Evolutionary conservation across 2,113 vertebrate genomes (phyloP).

Genomic region (Campylorhamphus procurvoides): DNA sequence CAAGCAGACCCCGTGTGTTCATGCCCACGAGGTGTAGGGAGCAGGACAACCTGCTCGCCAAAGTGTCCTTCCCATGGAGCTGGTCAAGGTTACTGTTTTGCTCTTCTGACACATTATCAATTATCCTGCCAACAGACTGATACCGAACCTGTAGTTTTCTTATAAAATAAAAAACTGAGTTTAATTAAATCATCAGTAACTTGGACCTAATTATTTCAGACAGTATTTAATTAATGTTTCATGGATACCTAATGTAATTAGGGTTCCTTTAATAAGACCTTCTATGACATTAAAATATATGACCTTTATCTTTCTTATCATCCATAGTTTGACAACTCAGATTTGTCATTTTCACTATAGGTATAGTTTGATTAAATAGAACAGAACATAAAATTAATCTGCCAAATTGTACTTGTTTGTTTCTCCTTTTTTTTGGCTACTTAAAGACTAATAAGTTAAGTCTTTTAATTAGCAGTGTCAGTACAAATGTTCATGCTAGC

Average conservation of each 20-base stretch:
- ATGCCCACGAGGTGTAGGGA: neutral
- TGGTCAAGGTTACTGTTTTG: constrained; percentile 89
- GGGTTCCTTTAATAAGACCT: constrained; percentile 94
- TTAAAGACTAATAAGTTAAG: constrained; percentile 86
- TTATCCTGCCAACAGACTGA: constrained; percentile 87
- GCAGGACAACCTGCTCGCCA: neutral
- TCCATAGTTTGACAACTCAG: constrained; percentile 84
- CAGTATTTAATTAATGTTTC: constrained; percentile 99
- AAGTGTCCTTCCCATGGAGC: constrained; percentile 3
- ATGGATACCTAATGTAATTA: constrained; percentile 96
- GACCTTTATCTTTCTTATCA: constrained; percentile 96
- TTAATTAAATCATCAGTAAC: constrained; percentile 98
- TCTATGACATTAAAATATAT: constrained; percentile 93
- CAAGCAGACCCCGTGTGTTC: neutral
- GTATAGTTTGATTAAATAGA: constrained; percentile 85
- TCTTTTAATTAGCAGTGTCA: constrained; percentile 86
- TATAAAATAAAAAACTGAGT: constrained; percentile 85
- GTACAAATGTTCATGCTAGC: constrained; percentile 73
- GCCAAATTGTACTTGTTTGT: constrained; percentile 97
- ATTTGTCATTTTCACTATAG: constrained; percentile 92
- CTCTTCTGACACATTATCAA: constrained; percentile 84
- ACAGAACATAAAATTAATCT: constrained; percentile 91
- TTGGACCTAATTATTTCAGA: constrained; percentile 93
- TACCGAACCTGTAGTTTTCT: constrained; percentile 82
- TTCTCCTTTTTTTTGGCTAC: constrained; percentile 78